Evolutionary conservation across 2,888 invertebrate genomes (phyloP).

Genomic region (Acanthococcus lagerstroemiae): DNA sequence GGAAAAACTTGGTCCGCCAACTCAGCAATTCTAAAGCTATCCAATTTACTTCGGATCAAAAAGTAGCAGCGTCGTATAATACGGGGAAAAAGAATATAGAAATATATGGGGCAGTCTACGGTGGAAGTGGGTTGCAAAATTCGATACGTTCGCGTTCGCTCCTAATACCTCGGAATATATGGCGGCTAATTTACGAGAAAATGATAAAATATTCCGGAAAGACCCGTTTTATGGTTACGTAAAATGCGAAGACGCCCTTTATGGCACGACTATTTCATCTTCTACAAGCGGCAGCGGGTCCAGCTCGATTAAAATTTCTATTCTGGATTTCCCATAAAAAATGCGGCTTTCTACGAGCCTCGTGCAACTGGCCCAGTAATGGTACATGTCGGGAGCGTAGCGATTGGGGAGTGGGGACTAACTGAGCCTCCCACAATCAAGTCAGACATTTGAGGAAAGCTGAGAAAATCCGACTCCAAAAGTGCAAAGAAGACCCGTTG

Average conservation of each 20-base stretch:
- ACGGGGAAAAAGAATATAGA: slow-evolving; percentile 14
- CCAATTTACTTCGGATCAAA: slow-evolving; percentile 31
- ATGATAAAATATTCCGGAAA: not conserved
- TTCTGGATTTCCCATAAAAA: no score
- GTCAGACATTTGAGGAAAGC: no score
- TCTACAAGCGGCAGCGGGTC: not conserved
- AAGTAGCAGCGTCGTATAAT: slow-evolving; percentile 16
- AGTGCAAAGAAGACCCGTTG: no score
- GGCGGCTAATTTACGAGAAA: not conserved
- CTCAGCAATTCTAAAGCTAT: slow-evolving; percentile 29
- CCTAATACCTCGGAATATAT: not conserved
- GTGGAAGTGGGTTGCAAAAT: slow-evolving; percentile 18
- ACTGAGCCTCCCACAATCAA: no score
- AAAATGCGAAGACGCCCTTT: not conserved
- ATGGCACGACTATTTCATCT: not conserved
- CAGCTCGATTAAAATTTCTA: no score
- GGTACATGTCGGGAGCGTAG: no score
- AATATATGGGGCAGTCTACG: slow-evolving; percentile 28
- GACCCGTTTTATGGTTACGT: not conserved
- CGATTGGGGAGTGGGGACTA: no score
- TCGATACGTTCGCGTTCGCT: not conserved
- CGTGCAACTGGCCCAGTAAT: no score
- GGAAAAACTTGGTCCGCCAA: slow-evolving; percentile 24
- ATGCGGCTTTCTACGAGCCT: no score
- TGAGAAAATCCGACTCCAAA: no score